A percentile compares a stretch with the other conserved stretches of the same genome.
phyloP scores from a whole-genome alignment of 2,888 invertebrate genomes.

The Polymixis lichenea region DNA sequence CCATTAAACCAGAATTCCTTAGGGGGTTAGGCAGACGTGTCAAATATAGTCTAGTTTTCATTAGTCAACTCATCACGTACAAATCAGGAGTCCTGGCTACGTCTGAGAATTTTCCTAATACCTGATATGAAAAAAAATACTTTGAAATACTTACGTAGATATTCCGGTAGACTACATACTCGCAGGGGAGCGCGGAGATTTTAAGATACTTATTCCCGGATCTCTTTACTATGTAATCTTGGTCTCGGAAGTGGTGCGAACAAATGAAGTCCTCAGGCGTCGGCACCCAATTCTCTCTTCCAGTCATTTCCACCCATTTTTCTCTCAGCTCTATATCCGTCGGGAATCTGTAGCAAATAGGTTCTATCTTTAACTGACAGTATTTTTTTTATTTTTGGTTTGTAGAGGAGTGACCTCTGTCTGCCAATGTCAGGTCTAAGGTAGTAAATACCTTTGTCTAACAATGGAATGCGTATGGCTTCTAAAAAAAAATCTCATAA shows the following conservation, averaged over 20 bases:
- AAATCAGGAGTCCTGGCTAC: background rate
- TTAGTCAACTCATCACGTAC: background rate
- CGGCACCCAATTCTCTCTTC: background rate
- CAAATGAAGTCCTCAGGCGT: background rate
- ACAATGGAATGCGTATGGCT: background rate
- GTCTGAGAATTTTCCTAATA: background rate
- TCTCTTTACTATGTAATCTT: conserved; percentile 27
- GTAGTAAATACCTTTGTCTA: background rate
- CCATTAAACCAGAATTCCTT: background rate
- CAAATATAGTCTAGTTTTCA: background rate
- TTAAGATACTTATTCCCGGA: conserved; percentile 35
- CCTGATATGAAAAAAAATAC: background rate
- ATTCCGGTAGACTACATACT: conserved; percentile 27
- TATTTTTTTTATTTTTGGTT: background rate
- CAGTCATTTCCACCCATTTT: conserved; percentile 13
- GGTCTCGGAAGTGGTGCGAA: conserved; percentile 37
- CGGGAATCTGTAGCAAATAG: conserved; percentile 31
- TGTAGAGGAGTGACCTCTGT: background rate
- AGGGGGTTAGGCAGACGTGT: background rate
- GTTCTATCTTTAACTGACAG: background rate
- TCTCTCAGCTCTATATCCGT: background rate
- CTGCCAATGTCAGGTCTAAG: background rate
- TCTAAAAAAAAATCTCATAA: background rate
- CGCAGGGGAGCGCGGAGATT: conserved; percentile 25
- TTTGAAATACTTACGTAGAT: conserved; percentile 31